phyloP scores from a whole-genome alignment of 2,113 vertebrate species.

The Pachypanchax playfairii region DNA sequence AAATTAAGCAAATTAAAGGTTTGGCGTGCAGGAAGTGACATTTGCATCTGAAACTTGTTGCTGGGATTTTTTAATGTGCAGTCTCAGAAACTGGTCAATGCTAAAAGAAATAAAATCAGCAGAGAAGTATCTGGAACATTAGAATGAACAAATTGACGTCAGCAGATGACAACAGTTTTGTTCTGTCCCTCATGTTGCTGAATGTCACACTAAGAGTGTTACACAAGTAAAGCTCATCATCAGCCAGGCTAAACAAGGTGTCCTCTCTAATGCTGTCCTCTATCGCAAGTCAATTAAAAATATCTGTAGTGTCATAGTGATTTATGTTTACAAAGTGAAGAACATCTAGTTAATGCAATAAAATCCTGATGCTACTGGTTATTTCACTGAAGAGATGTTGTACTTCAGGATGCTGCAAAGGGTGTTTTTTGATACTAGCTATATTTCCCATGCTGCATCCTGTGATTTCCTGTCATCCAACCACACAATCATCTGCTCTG shows the following conservation, averaged over 20 bases:
- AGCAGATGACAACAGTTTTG: slow-evolving; percentile 1
- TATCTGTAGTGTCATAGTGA: not conserved
- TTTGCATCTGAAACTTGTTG: not conserved
- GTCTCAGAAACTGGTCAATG: not conserved
- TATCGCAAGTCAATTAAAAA: too few species aligned
- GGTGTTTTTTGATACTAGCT: not conserved
- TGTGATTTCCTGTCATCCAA: not conserved
- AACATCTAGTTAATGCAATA: not conserved
- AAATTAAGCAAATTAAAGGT: not conserved
- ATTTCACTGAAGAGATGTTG: not conserved
- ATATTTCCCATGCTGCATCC: not conserved
- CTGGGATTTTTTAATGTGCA: not conserved
- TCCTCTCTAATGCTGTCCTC: not conserved
- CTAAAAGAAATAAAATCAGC: not conserved
- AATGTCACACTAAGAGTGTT: not conserved
- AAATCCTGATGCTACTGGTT: not conserved
- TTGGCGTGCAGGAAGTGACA: not conserved
- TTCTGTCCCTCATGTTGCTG: not conserved
- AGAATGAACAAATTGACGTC: not conserved
- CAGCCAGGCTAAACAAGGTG: not conserved
- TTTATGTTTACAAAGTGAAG: not conserved
- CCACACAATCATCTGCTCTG: not conserved
- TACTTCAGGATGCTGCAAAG: too few species aligned
- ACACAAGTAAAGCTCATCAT: not conserved
- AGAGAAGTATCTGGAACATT: not conserved